A percentile compares a stretch with the other conserved stretches of the same genome.
Conservation (phyloP, 2,113 vertebrate genomes). For the Antechinus flavipes region DNA sequence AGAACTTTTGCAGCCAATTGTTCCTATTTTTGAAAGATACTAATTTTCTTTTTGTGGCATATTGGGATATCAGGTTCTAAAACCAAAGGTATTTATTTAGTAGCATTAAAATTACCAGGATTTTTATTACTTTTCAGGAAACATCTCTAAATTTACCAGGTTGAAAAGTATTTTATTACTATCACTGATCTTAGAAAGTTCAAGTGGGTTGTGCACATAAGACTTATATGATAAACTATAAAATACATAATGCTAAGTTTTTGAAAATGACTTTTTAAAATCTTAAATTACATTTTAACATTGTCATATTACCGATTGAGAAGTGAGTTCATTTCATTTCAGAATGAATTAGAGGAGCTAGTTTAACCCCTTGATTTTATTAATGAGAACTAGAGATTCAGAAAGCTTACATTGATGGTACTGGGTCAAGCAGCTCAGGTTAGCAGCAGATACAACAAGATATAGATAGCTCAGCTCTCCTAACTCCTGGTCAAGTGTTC, state of each 20-base stretch:
- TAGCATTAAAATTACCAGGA: not conserved
- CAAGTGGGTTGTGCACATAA: not conserved
- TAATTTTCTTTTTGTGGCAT: not conserved
- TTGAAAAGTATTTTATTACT: not conserved
- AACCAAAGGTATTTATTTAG: constrained; percentile 23
- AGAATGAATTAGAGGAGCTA: not conserved
- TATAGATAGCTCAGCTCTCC: not conserved
- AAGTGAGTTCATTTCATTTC: not conserved
- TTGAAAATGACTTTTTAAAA: constrained; percentile 34
- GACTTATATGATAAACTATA: not conserved
- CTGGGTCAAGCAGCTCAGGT: not conserved
- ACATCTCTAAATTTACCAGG: constrained; percentile 20
- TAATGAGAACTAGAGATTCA: constrained; percentile 9
- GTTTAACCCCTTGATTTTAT: not conserved
- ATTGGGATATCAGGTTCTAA: not conserved
- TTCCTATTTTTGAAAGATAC: not conserved
- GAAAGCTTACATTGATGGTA: constrained; percentile 5
- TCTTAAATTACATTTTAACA: not conserved
- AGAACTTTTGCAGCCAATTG: constrained; percentile 4
- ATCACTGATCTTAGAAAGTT: not conserved
- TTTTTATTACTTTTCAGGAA: not conserved
- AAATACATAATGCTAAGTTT: not conserved
- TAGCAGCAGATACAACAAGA: not conserved
- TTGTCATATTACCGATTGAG: not conserved
- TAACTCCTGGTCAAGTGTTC: fast-evolving